These are phyloP conservation scores for Myiothlypis coronata DNA, from an alignment of 2,797 vertebrate species.

Conservation along the genomic window DNA sequence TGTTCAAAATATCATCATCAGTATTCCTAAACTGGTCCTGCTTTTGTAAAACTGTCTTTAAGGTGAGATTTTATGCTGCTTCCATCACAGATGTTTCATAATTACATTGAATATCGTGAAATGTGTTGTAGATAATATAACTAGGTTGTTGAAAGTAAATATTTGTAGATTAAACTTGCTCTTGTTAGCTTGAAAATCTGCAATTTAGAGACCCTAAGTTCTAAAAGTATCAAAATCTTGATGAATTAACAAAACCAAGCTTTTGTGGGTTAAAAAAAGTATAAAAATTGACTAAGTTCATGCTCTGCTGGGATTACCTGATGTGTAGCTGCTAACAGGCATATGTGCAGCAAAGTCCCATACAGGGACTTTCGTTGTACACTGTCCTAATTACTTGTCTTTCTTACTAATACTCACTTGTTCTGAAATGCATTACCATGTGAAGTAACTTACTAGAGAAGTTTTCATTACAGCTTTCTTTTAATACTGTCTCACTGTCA, in stretches of 20 bases:
- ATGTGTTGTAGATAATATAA: not conserved
- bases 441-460: not conserved
- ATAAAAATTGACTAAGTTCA: not conserved
- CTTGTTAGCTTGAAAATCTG: not conserved
- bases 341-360: not conserved
- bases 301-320: not conserved
- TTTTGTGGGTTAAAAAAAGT: not conserved
- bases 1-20: not conserved
- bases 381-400: not conserved
- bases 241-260: not conserved
- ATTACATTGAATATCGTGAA: constrained; percentile 4
- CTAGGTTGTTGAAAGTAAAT: constrained; percentile 1
- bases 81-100: constrained; percentile 7
- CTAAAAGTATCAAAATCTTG: not conserved
- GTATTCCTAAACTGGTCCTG: not conserved
- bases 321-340: not conserved
- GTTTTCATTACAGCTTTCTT: not conserved
- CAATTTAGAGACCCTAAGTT: not conserved
- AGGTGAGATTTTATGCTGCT: not conserved
- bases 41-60: not conserved
- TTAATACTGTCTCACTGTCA: not conserved
- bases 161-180: not conserved
- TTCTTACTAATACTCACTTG: not conserved
- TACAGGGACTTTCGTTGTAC: not conserved
- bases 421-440: not conserved